phyloP scores from a whole-genome alignment of 2,797 vertebrate genomes.

The Tachyglossus aculeatus region DNA sequence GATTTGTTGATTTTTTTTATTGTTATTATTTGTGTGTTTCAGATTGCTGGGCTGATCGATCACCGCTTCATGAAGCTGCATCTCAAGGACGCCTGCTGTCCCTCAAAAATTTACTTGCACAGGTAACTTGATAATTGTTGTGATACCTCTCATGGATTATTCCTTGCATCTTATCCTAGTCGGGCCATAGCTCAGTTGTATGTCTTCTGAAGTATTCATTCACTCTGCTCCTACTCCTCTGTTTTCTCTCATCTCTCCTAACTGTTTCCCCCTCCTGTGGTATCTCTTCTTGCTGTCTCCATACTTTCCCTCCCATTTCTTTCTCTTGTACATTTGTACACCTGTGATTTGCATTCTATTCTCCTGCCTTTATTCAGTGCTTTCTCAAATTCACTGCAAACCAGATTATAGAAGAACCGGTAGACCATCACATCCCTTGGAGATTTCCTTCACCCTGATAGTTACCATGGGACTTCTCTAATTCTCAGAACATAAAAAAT shows the following conservation, averaged over 20 bases:
- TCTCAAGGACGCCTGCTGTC: constrained; percentile 86
- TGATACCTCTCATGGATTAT: neutral
- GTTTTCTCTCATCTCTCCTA: neutral
- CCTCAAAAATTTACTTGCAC: constrained; percentile 83
- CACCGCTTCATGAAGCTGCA: constrained; percentile 90
- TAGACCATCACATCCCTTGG: too few relatives aligned
- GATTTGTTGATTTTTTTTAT: constrained; percentile 17
- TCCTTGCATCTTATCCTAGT: neutral
- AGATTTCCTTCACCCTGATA: too few relatives aligned
- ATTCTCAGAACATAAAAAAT: too few relatives aligned
- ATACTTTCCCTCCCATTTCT: neutral
- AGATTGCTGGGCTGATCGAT: constrained; percentile 89
- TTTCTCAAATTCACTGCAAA: too few relatives aligned
- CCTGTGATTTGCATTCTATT: too few relatives aligned
- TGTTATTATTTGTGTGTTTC: constrained; percentile 47
- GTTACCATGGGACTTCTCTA: too few relatives aligned
- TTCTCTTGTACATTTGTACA: neutral
- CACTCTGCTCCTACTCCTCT: too few relatives aligned
- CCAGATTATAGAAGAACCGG: too few relatives aligned
- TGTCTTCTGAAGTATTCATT: neutral
- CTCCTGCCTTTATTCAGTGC: too few relatives aligned
- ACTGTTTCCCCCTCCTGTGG: neutral
- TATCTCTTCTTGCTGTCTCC: too few relatives aligned
- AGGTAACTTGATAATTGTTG: constrained; percentile 70
- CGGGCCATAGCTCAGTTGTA: neutral